Evolutionary conservation across 2,797 vertebrate genomes (phyloP).

Genomic region (Semotilus atromaculatus): DNA sequence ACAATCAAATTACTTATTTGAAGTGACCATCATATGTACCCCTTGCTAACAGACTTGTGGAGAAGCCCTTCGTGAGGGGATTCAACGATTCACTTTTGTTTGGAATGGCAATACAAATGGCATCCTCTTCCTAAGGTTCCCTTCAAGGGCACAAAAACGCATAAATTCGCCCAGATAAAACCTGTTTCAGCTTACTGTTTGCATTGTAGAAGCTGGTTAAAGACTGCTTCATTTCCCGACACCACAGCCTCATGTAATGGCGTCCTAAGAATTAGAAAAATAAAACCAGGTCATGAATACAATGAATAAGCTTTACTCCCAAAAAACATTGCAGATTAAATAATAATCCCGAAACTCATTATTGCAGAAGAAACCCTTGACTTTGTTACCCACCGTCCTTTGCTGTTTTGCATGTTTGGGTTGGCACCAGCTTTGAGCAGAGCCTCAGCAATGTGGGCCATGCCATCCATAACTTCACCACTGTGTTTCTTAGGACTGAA

Average conservation of each 20-base stretch:
- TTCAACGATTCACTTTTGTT: background rate
- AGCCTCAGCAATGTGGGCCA: slow-evolving; percentile 90
- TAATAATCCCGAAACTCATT: background rate
- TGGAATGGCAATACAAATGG: background rate
- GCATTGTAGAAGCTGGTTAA: slow-evolving; percentile 94
- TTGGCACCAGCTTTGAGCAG: slow-evolving; percentile 93
- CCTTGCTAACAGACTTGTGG: background rate
- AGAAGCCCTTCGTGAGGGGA: background rate
- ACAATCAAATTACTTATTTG: background rate
- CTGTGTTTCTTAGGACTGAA: slow-evolving; percentile 92
- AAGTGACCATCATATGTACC: background rate
- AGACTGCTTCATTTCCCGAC: slow-evolving; percentile 93
- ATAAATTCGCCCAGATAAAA: background rate
- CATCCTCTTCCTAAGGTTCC: background rate
- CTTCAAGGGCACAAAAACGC: background rate
- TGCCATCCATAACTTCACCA: slow-evolving; percentile 86
- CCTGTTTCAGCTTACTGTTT: slow-evolving; percentile 88
- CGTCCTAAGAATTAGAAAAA: slow-evolving; percentile 76
- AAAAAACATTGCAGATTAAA: background rate
- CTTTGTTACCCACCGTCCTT: slow-evolving; percentile 84
- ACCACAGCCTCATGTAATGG: slow-evolving; percentile 90
- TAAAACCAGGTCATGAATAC: background rate
- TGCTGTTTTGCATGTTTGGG: slow-evolving; percentile 96
- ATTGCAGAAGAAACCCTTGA: background rate
- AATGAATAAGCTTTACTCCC: background rate